Conservation (phyloP, 1,140 invertebrate genomes). For the Drosophila orosa region DNA sequence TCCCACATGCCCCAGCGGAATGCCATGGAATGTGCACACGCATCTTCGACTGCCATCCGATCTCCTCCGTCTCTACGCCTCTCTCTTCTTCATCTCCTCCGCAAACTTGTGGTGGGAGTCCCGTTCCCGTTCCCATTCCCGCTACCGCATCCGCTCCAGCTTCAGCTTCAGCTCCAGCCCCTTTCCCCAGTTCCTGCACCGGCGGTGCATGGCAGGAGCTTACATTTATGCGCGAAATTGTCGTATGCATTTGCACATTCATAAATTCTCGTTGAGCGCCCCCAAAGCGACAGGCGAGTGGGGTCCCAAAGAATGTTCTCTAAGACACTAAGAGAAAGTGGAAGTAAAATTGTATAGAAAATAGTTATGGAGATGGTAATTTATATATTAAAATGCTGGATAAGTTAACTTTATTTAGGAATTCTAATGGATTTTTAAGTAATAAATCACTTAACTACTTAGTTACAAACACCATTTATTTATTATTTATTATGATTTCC, state of each 20-base stretch:
- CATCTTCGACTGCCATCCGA: slow-evolving; percentile 75
- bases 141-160: not conserved
- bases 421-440: not conserved
- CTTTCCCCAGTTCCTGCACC: not conserved
- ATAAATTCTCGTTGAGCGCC: slow-evolving; percentile 82
- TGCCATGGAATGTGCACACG: slow-evolving; percentile 78
- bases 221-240: slow-evolving; percentile 82
- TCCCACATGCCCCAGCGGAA: slow-evolving; percentile 67
- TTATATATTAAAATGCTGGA: not conserved
- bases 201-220: slow-evolving; percentile 57
- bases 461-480: too few species aligned
- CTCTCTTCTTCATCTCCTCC: slow-evolving; percentile 19
- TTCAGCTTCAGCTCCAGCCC: not conserved
- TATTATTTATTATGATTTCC: too few species aligned
- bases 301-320: slow-evolving; percentile 59
- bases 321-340: slow-evolving; percentile 15
- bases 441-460: too few species aligned
- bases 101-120: slow-evolving; percentile 64
- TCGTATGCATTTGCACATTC: slow-evolving; percentile 83
- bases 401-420: too few species aligned
- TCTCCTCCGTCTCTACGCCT: not conserved
- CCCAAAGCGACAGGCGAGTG: slow-evolving; percentile 69
- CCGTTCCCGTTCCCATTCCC: not conserved
- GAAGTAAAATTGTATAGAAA: not conserved
- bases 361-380: not conserved